Conservation (phyloP, 2,113 vertebrate genomes). For the Prionailurus viverrinus region DNA sequence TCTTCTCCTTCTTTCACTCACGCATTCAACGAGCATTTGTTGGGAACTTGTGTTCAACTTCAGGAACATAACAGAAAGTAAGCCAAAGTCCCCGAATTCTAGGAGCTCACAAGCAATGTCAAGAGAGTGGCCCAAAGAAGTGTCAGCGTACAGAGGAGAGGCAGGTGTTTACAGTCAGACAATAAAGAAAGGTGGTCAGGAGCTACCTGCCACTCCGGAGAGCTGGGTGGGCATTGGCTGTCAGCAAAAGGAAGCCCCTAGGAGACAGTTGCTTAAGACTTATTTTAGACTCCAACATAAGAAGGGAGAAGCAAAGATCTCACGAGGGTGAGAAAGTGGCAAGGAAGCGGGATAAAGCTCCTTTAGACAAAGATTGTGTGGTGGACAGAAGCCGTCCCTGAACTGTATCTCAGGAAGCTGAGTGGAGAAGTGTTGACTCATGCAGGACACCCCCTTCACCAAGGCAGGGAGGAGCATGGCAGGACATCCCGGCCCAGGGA, state of each 20-base stretch:
- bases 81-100: background rate
- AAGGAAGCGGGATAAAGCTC: background rate
- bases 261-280: background rate
- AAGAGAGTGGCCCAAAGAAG: background rate
- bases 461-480: background rate
- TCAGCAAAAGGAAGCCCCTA: background rate
- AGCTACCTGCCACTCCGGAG: background rate
- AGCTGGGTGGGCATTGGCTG: background rate
- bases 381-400: background rate
- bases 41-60: background rate
- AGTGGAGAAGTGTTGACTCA: background rate
- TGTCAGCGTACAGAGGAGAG: background rate
- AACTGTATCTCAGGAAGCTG: background rate
- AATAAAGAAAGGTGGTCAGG: background rate
- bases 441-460: background rate
- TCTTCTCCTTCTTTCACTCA: background rate
- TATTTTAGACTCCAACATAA: background rate
- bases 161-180: background rate
- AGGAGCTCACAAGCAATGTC: background rate
- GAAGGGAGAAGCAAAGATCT: background rate
- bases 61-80: background rate
- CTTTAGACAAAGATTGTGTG: background rate
- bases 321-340: background rate
- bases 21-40: background rate
- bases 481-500: no score